Base-by-base conservation (phyloP, 2,113 vertebrate genomes). In the Cinclus mexicanus region DNA sequence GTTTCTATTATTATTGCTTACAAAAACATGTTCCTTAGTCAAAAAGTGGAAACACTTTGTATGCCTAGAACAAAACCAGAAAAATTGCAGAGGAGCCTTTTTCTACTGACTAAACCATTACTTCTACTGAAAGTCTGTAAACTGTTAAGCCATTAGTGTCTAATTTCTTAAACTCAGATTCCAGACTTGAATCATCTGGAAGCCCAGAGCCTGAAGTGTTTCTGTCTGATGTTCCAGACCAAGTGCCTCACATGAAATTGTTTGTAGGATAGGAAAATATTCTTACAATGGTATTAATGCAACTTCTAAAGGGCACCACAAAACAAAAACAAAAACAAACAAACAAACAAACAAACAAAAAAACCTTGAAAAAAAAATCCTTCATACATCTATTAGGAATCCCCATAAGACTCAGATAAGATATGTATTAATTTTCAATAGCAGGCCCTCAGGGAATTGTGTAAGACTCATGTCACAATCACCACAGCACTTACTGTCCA, bases 351-450 rank as follows among this genome's bases (percentile, higher is more conserved):
- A 22, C 22, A 49, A 49, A 49, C 23, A 49, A 49, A 50, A 28
- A 29, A 35, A 20, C 0, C 50, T 28, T 37, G 35, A 11, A 3
- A 21, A 53, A 56, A 78, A 25, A 75, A 11, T 16, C 33, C 57
- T 75, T 67, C 41, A 65, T 64, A 68, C 65, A 90, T 95, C 64
- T 92, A 39, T 88, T 89, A 97, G 92, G 92, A 95, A 95, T 83
- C 87, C 88, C 85, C 61, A 18, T 56, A 93, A 88, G 71, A 70
- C 19, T 83, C 46, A 89, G 68, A 86, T 81, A 92, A 70, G 61
- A 90, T 44, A 78, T 25, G 49, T 78, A 78, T 8, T 90, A 78
- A 90, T 93, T 96, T 67, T 95, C 71, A 93, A 89, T 64, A 87
- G 79, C 59, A 80, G 28, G 59, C 59, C 78, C 71, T 83, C 14